A percentile compares a stretch with the other conserved stretches of the same genome.
phyloP scores from a whole-genome alignment of 1,140 invertebrate genomes.

The Grapholita molesta region DNA sequence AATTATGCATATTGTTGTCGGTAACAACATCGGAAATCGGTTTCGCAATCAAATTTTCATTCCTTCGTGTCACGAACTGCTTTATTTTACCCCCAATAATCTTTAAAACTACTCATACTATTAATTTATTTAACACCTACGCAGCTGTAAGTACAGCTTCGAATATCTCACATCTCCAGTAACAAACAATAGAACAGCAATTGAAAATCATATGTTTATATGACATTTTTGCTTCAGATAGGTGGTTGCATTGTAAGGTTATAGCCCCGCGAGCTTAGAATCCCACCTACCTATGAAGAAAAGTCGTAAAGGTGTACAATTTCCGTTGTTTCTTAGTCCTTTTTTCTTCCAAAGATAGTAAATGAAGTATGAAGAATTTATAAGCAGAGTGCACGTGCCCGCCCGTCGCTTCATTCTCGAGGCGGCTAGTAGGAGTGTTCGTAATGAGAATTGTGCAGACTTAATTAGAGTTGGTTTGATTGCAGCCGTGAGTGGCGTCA shows the following conservation, averaged over 20 bases:
- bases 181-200: too few species aligned
- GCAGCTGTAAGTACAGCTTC: too few species aligned
- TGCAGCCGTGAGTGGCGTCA: constrained; percentile 81
- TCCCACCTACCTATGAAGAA: not conserved
- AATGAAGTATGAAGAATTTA: constrained; percentile 18
- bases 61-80: too few species aligned
- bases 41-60: too few species aligned
- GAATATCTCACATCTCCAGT: too few species aligned
- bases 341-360: not conserved
- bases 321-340: not conserved
- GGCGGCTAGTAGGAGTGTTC: constrained; percentile 25
- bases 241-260: not conserved
- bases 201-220: too few species aligned
- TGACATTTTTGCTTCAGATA: too few species aligned
- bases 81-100: too few species aligned
- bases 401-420: not conserved
- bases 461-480: constrained; percentile 71
- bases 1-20: too few species aligned
- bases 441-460: constrained; percentile 54
- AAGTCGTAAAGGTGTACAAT: not conserved
- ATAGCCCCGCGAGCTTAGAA: not conserved
- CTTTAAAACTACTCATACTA: too few species aligned
- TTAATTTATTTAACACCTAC: too few species aligned
- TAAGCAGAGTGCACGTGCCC: constrained; percentile 10
- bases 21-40: too few species aligned